These are phyloP conservation scores for Heterodera filipjevi DNA, from an alignment of 2,888 invertebrate genomes.

Conservation along the genomic window DNA sequence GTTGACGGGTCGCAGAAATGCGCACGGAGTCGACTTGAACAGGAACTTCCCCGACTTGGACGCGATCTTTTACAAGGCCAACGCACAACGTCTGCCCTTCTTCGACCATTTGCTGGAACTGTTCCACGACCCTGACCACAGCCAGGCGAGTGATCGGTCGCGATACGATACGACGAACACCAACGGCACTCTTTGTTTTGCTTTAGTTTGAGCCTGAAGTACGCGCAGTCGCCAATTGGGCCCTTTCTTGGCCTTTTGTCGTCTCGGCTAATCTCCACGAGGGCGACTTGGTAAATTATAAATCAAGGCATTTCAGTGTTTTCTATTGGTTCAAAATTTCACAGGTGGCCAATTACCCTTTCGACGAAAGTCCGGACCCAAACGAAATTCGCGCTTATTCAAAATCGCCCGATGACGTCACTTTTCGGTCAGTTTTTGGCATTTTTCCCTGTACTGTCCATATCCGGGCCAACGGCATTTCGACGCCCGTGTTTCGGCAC, in stretches of 20 bases:
- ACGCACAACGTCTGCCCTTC: constrained; percentile 54
- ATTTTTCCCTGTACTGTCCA: too few relatives aligned
- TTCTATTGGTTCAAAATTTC: background rate
- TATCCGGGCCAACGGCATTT: too few relatives aligned
- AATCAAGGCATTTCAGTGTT: background rate
- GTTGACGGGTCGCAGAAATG: constrained; percentile 78
- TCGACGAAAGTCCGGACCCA: constrained; percentile 75
- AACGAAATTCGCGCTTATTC: constrained; percentile 74
- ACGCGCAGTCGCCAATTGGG: constrained; percentile 85
- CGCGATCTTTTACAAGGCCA: constrained; percentile 72
- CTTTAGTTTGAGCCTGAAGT: constrained; percentile 78
- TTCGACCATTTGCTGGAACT: constrained; percentile 64
- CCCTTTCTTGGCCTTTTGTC: constrained; percentile 82
- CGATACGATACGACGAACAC: background rate
- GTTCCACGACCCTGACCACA: constrained; percentile 55
- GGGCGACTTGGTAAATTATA: constrained; percentile 77
- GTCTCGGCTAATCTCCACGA: constrained; percentile 92
- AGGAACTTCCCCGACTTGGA: constrained; percentile 86
- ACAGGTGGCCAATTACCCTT: constrained; percentile 89
- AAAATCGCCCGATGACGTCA: constrained; percentile 80
- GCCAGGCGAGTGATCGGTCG: background rate
- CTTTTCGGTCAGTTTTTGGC: constrained; percentile 74
- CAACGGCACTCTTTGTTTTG: constrained; percentile 15
- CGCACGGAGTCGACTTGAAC: constrained; percentile 82
- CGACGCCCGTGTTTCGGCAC: too few relatives aligned